A percentile compares a stretch with the other conserved stretches of the same genome.
Evolutionary conservation across 2,113 vertebrate species (phyloP).

Genomic region (Emydura subglobosa): DNA sequence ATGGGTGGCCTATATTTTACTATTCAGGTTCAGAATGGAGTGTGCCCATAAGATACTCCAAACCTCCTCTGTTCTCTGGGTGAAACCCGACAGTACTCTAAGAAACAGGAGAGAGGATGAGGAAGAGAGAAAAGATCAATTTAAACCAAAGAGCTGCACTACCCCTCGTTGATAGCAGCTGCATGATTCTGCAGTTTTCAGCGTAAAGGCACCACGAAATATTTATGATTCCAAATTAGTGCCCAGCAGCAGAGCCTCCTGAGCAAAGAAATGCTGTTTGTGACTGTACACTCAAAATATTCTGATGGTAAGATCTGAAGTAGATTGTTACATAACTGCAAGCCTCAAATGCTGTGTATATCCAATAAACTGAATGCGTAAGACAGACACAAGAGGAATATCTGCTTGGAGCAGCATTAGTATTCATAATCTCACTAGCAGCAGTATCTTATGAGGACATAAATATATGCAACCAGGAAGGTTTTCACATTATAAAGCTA

Average conservation of each 20-base stretch:
- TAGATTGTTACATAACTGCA: not conserved
- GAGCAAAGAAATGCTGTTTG: not conserved
- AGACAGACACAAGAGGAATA: not conserved
- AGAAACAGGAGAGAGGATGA: not conserved
- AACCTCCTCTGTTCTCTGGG: not conserved
- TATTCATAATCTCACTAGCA: not conserved
- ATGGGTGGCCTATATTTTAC: rapidly evolving
- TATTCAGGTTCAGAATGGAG: not conserved
- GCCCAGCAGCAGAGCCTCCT: not conserved
- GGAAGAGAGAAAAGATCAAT: not conserved
- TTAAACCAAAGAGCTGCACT: not conserved
- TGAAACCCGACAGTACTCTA: not conserved
- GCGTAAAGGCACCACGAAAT: not conserved
- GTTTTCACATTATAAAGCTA: not conserved
- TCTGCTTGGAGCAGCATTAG: constrained; percentile 33
- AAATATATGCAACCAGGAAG: not conserved
- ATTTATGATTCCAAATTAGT: not conserved
- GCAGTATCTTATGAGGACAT: constrained; percentile 12
- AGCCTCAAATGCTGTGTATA: constrained; percentile 11
- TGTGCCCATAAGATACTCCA: not conserved
- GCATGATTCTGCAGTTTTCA: not conserved
- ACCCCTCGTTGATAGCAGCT: not conserved
- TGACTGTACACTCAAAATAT: not conserved
- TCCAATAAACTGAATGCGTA: constrained; percentile 26
- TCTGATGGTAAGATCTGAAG: not conserved